Base-by-base conservation (phyloP, 1,140 invertebrate genomes). In the Oreohelix idahoensis region DNA sequence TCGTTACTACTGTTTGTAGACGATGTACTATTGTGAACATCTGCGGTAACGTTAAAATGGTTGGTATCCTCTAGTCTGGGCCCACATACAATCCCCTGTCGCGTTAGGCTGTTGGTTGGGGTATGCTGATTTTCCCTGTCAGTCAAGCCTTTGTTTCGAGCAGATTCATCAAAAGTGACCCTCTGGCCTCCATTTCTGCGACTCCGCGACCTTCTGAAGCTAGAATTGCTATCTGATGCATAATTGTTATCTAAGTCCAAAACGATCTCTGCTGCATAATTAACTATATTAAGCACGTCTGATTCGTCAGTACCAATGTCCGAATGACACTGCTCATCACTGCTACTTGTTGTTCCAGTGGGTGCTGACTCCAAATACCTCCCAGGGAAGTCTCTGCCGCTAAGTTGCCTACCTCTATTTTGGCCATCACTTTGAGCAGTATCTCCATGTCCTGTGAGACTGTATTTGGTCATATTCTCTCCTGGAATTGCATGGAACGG, bases 141-240 rank as follows among this genome's bases (percentile, higher is more conserved):
- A 42, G 36, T 36, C 8, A 51, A 73, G 32, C 81, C 66, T 53
- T 77, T 86, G 5, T 78, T 83, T 51, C 84, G 83, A 13, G 87
- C 86, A 13, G 84, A 74, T 42, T 89, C 88, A 49, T 89, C 86
- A 83, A 89, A 89, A 0, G 89, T 89, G 2, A 89, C 88, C 20
- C 89, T 75, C 73, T 87, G 87, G 29, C 84, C 85, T 35, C 87
- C 87, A 66, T 86, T 84, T 69, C 84, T 66, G 0, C 87, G 79
- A 23, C 75, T 42, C 23, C 38, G 70, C 15, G 58, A 76, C 71
- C 53, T 80, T 32, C 71, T 74, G 45, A 53, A 77, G 45, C 69
- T 84, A 63, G 69, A 85, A 75, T 77, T 79, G 71, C 29, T 70
- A 53, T 45, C 79, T 66, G 53, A 63, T 77, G 75, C 32, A 63